These are phyloP conservation scores for Heptranchias perlo DNA, from an alignment of 2,113 vertebrate genomes.

Conservation along the genomic window DNA sequence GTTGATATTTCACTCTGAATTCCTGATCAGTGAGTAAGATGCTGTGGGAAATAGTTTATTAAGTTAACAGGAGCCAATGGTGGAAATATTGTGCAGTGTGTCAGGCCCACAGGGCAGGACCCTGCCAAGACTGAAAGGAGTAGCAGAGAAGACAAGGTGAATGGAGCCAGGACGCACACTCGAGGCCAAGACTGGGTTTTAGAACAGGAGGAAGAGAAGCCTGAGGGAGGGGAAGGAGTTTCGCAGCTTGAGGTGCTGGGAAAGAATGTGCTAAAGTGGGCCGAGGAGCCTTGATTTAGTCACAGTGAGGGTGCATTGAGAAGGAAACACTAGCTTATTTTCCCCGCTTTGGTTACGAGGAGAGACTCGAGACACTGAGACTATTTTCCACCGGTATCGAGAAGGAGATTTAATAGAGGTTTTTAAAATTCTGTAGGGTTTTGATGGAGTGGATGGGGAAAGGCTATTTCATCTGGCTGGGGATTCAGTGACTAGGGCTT, in stretches of 20 bases:
- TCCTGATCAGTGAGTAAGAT: background rate
- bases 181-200: no score
- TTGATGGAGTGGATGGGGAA: no score
- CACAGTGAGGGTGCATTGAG: background rate
- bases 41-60: background rate
- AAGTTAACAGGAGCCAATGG: background rate
- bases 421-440: background rate
- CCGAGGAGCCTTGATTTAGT: background rate
- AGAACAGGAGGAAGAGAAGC: background rate
- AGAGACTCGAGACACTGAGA: background rate
- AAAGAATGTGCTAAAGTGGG: background rate
- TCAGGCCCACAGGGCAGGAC: background rate
- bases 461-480: no score
- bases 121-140: background rate
- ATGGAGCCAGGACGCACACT: background rate
- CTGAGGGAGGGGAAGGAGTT: background rate
- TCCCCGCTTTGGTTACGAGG: no score
- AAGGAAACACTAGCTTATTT: no score
- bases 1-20: background rate
- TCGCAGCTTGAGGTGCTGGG: background rate
- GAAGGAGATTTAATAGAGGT: background rate
- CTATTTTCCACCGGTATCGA: background rate
- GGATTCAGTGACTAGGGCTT: no score
- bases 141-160: no score
- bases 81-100: background rate